Conservation (phyloP, 2,888 invertebrate species). For the Ophion obscuratus region DNA sequence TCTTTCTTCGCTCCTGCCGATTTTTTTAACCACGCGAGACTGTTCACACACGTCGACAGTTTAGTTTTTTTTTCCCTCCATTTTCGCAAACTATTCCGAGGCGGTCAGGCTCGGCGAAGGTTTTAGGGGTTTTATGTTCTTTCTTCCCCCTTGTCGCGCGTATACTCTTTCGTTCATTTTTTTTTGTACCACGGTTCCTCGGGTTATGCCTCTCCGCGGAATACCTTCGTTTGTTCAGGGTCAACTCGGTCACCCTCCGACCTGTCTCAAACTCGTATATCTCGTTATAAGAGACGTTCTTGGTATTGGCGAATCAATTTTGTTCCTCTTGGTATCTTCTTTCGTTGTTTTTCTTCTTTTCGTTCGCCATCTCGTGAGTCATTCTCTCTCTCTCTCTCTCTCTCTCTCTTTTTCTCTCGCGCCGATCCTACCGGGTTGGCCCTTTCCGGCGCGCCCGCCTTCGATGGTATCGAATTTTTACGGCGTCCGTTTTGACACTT, state of each 20-base stretch:
- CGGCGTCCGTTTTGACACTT: no score
- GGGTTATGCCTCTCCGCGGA: conserved; percentile 29
- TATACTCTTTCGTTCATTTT: conserved; percentile 5
- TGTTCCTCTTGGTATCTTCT: neutral
- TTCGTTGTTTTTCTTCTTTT: neutral
- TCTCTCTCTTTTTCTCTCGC: no score
- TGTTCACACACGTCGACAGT: neutral
- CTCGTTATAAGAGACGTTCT: conserved; percentile 56
- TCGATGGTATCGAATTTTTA: no score
- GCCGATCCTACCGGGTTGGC: no score
- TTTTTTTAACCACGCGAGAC: neutral
- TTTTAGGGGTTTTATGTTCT: neutral
- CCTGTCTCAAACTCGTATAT: conserved; percentile 56
- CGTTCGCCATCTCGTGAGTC: conserved; percentile 10
- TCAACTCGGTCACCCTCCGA: conserved; percentile 58
- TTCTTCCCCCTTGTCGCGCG: neutral
- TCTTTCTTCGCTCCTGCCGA: neutral
- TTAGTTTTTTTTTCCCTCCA: neutral
- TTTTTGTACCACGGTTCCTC: conserved; percentile 46
- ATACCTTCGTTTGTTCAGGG: conserved; percentile 63
- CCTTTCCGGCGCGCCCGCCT: no score
- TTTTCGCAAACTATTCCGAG: conserved; percentile 20
- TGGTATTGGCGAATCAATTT: conserved; percentile 36
- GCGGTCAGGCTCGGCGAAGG: conserved; percentile 11
- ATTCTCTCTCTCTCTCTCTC: neutral